A percentile compares a stretch with the other conserved stretches of the same genome.
phyloP scores from a whole-genome alignment of 2,888 invertebrate genomes.

The Drosophila antonietae region DNA sequence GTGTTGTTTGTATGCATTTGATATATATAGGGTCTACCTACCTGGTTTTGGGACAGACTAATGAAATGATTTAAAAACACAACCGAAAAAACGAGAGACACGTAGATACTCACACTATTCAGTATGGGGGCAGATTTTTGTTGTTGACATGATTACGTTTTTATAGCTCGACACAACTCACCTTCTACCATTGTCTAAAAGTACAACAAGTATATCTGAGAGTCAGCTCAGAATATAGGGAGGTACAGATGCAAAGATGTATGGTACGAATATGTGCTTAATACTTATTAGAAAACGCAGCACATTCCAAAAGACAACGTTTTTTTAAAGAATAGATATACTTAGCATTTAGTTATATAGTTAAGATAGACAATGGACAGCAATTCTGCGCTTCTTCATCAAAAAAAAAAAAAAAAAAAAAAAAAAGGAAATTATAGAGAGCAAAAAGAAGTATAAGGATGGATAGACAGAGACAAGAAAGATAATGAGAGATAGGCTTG shows the following conservation, averaged over 20 bases:
- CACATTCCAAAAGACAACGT: conserved; percentile 65
- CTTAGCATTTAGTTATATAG: conserved; percentile 42
- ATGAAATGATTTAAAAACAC: conserved; percentile 38
- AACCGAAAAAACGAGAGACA: conserved; percentile 35
- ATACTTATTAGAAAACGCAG: conserved; percentile 63
- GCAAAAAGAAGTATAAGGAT: conserved; percentile 2
- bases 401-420: conserved; percentile 8
- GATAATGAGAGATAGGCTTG: conserved; percentile 29
- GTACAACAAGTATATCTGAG: conserved; percentile 2
- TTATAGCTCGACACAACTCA: conserved; percentile 26
- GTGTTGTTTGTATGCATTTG: conserved; percentile 34
- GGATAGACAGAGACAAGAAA: conserved; percentile 10
- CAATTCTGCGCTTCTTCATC: conserved; percentile 46
- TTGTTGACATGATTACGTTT: background rate
- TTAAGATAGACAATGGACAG: conserved; percentile 41
- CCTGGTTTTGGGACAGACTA: conserved; percentile 42
- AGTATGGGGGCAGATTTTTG: background rate
- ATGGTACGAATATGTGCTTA: conserved; percentile 48
- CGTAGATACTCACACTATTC: conserved; percentile 36
- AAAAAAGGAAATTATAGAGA: conserved; percentile 17
- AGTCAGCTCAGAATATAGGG: conserved; percentile 12
- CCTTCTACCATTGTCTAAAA: conserved; percentile 31
- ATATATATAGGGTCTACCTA: conserved; percentile 57
- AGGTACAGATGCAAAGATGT: conserved; percentile 34
- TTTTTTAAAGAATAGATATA: conserved; percentile 23